Percentiles rank a stretch among this genome's conserved stretches.
Evolutionary conservation across 1,140 invertebrate genomes (phyloP).

Genomic region (Drosophila pseudoananassae): DNA sequence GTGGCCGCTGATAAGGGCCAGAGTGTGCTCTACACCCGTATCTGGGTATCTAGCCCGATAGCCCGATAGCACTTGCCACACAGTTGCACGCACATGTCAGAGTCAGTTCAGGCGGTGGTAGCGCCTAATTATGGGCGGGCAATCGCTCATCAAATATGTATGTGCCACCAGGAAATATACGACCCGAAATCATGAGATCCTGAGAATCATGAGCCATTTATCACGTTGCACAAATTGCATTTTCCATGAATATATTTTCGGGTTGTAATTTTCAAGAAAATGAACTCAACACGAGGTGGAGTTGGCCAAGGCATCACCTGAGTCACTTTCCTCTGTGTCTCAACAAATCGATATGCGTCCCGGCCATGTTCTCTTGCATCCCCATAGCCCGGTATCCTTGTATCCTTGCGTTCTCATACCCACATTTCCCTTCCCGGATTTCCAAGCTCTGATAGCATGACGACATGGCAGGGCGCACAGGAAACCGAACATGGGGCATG

Average conservation of each 20-base stretch:
- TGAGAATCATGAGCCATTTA: conserved; percentile 37
- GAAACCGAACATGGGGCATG: conserved; percentile 66
- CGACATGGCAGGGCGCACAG: conserved; percentile 73
- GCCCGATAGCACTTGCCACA: conserved; percentile 45
- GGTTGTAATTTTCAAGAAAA: neutral
- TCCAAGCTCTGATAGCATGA: conserved; percentile 60
- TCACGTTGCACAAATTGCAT: conserved; percentile 58
- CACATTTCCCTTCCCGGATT: conserved; percentile 11
- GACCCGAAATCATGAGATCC: conserved; percentile 58
- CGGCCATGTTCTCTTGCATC: conserved; percentile 10
- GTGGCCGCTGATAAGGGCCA: conserved; percentile 47
- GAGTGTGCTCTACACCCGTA: conserved; percentile 16
- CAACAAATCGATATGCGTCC: conserved; percentile 67
- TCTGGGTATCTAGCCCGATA: conserved; percentile 50
- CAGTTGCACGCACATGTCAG: conserved; percentile 51
- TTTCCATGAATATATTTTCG: neutral
- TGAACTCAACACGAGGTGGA: conserved; percentile 63
- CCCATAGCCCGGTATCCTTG: neutral
- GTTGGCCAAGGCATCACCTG: conserved; percentile 33
- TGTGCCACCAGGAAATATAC: conserved; percentile 51
- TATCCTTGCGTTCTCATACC: conserved; percentile 5
- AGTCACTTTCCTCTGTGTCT: neutral
- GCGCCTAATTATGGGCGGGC: conserved; percentile 68
- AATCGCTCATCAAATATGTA: conserved; percentile 77
- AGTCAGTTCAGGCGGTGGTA: conserved; percentile 7